A percentile compares a stretch with the other conserved stretches of the same genome.
Evolutionary conservation across 1,140 invertebrate species (phyloP).

Genomic region (Hermetia illucens): DNA sequence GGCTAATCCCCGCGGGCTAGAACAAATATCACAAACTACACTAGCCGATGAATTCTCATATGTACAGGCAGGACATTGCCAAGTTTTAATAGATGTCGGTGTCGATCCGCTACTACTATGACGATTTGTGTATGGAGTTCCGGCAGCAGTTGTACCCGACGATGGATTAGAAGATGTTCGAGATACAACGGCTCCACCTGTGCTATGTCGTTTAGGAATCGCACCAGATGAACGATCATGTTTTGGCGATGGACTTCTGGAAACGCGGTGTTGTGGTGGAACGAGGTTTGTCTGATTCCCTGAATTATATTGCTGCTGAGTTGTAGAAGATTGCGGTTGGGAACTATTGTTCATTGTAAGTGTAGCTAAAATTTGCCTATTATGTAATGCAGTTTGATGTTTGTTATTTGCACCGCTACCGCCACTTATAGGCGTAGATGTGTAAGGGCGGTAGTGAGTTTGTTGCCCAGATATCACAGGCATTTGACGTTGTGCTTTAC

Average conservation of each 20-base stretch:
- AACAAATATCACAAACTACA: constrained; percentile 70
- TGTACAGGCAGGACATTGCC: constrained; percentile 70
- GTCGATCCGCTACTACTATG: constrained; percentile 10
- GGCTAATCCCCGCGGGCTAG: constrained; percentile 39
- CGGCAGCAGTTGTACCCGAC: constrained; percentile 3
- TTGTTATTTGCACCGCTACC: neutral
- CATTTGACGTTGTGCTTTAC: constrained; percentile 37
- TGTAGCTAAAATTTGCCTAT: constrained; percentile 4
- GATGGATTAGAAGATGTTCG: constrained; percentile 1
- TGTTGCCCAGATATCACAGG: constrained; percentile 11
- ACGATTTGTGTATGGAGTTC: constrained; percentile 7
- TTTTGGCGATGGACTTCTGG: constrained; percentile 32
- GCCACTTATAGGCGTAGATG: constrained; percentile 3
- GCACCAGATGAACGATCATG: constrained; percentile 19
- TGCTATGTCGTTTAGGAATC: constrained; percentile 28
- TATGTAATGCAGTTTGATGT: constrained; percentile 1
- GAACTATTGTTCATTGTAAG: neutral
- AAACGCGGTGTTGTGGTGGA: constrained; percentile 9
- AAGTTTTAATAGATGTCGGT: constrained; percentile 31
- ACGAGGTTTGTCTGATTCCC: constrained; percentile 5
- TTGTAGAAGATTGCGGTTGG: neutral
- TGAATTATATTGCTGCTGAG: constrained; percentile 5
- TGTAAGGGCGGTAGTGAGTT: constrained; percentile 9
- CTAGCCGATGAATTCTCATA: constrained; percentile 59
- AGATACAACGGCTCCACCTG: constrained; percentile 19